Base-by-base conservation (phyloP, 2,113 vertebrate genomes). In the Oncorhynchus keta region DNA sequence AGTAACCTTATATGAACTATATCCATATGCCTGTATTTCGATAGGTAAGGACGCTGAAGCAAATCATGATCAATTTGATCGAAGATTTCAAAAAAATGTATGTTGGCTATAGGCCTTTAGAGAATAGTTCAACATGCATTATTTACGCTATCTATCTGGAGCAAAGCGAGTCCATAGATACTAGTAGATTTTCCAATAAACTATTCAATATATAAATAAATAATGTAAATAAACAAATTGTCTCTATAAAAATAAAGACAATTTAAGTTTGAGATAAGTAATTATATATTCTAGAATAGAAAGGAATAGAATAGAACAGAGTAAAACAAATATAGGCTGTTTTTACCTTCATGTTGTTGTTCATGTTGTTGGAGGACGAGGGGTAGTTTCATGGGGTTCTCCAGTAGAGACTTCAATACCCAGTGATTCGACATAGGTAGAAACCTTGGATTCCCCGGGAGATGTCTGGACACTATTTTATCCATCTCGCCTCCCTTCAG, bases 401-500 rank as follows among this genome's bases (percentile, higher is more conserved):
- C 95, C 93, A 96, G 92, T 79, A 96, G 91, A 69, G 95, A 96
- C 85, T 95, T 96, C 86, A 96, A 93, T 81, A 96, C 95, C 78
- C 95, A 95, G 82, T 96, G 95, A 77, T 93, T 95, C 81, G 95
- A 94, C 85, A 94, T 93, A 88, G 95, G 95, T 85, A 96, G 89
- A 86, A 95, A 96, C 89, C 92, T 90, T 83, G 94, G 91, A 75
- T 95, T 95, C 89, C 95, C 84, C 79, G 93, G 89, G 80, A 95
- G 93, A 83, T 92, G 93, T 88, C 95, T 93, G 83, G 95, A 91
- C 95, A 96, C 16, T 55, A 55, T 96, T 88, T 90, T 92, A 87
- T 90, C 86, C 67, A 72, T 77, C 16, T 32, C 22, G 65, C n/a
- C 59, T 70, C 62, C 18, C 14, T 18, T 55, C 4, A 66, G 48